phyloP scores from a whole-genome alignment of 2,888 invertebrate species.

The Anoplius nigerrimus region DNA sequence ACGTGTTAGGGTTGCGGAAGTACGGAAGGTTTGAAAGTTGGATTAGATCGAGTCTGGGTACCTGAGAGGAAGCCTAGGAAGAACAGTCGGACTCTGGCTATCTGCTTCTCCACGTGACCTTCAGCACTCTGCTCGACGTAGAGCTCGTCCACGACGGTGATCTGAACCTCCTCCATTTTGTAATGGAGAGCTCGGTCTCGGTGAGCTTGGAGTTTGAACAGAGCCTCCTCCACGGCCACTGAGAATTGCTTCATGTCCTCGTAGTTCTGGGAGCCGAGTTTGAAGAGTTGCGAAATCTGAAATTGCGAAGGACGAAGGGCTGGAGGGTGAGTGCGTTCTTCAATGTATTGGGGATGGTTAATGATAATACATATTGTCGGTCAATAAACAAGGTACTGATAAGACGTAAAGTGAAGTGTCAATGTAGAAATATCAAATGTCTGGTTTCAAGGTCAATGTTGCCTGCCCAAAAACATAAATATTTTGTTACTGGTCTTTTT shows the following conservation, averaged over 20 bases:
- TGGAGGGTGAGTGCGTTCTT: no score
- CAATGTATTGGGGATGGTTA: no score
- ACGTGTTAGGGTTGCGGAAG: no score
- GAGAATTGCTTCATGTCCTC: slow-evolving; percentile 96
- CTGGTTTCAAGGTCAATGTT: no score
- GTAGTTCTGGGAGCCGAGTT: slow-evolving; percentile 92
- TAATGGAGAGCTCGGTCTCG: slow-evolving; percentile 92
- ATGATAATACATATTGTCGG: background rate
- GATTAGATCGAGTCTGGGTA: no score
- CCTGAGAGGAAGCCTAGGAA: slow-evolving; percentile 97
- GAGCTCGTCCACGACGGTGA: slow-evolving; percentile 94
- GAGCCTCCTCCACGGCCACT: slow-evolving; percentile 92
- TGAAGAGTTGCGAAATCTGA: slow-evolving; percentile 94
- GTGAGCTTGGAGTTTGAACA: slow-evolving; percentile 90
- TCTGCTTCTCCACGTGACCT: slow-evolving; percentile 91
- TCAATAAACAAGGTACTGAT: background rate
- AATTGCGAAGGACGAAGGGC: no score
- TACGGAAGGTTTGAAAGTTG: no score
- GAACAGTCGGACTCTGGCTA: slow-evolving; percentile 95
- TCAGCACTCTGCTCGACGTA: slow-evolving; percentile 92
- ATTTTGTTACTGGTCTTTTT: no score
- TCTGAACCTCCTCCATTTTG: slow-evolving; percentile 97
- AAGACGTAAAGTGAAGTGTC: slow-evolving; percentile 6
- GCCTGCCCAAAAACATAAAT: no score
- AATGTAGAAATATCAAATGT: no score